Percentiles rank a stretch among this genome's conserved stretches.
Evolutionary conservation across 2,888 invertebrate species (phyloP).

Genomic region (Sisyra terminalis): DNA sequence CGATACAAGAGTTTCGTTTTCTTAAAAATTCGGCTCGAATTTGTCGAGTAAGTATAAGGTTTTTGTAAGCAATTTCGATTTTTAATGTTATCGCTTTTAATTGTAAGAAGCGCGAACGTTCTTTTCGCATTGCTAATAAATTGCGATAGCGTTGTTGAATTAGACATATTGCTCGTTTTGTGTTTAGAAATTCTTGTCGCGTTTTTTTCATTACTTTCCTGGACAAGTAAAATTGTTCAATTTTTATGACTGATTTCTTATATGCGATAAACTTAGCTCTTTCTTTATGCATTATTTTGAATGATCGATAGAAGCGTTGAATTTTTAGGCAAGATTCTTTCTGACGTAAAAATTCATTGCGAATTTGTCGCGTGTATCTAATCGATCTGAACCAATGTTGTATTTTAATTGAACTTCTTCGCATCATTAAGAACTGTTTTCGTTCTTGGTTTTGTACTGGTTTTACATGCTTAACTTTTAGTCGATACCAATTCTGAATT

Average conservation of each 20-base stretch:
- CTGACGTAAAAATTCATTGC: slow-evolving; percentile 4
- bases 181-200: slow-evolving; percentile 16
- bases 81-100: slow-evolving; percentile 19
- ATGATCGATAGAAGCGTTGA: slow-evolving; percentile 21
- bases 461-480: slow-evolving; percentile 14
- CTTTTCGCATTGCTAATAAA: slow-evolving; percentile 18
- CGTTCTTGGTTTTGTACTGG: slow-evolving; percentile 15
- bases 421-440: slow-evolving; percentile 14
- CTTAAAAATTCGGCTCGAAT: slow-evolving; percentile 12
- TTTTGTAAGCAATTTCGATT: slow-evolving; percentile 28
- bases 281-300: slow-evolving; percentile 13
- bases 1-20: slow-evolving; percentile 21
- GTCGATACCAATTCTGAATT: slow-evolving; percentile 20
- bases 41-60: slow-evolving; percentile 18
- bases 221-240: slow-evolving; percentile 20
- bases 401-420: slow-evolving; percentile 22
- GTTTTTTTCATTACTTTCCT: slow-evolving; percentile 12
- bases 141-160: slow-evolving; percentile 21
- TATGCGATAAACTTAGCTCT: slow-evolving; percentile 16
- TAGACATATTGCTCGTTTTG: slow-evolving; percentile 15
- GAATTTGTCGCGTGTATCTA: neutral
- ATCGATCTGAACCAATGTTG: slow-evolving; percentile 30
- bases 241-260: slow-evolving; percentile 10
- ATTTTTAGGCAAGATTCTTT: slow-evolving; percentile 17
- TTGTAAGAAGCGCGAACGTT: slow-evolving; percentile 20